Evolutionary conservation across 1,140 invertebrate species (phyloP).

Genomic region (Drosophila saltans): DNA sequence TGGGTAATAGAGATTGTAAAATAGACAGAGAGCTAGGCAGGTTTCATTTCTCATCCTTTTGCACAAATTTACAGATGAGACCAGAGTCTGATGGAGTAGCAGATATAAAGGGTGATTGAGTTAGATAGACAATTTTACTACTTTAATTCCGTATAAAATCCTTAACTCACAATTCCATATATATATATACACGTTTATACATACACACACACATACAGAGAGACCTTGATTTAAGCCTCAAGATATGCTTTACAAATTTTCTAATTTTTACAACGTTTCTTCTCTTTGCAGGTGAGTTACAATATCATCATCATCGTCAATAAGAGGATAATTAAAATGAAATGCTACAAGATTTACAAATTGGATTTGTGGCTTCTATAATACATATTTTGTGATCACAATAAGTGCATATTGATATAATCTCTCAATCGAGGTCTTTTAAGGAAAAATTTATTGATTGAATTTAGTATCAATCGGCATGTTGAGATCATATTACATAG

Average conservation of each 20-base stretch:
- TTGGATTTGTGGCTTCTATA: conserved; percentile 9
- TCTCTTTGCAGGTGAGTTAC: conserved; percentile 69
- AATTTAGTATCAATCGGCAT: too few relatives aligned
- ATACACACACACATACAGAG: not conserved
- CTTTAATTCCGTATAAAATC: conserved; percentile 38
- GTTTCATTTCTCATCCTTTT: conserved; percentile 39
- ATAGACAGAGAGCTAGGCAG: conserved; percentile 21
- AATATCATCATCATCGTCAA: not conserved
- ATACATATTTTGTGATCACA: not conserved
- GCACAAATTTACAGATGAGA: conserved; percentile 50
- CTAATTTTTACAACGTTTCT: conserved; percentile 17
- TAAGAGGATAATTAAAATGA: conserved; percentile 66
- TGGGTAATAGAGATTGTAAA: too few relatives aligned
- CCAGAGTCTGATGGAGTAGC: not conserved
- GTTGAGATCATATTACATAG: too few relatives aligned
- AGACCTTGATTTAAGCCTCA: not conserved
- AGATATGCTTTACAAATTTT: conserved; percentile 25
- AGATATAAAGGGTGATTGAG: too few relatives aligned
- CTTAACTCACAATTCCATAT: not conserved
- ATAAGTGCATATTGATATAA: not conserved
- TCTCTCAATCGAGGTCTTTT: too few relatives aligned
- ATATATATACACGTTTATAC: not conserved
- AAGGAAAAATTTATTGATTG: too few relatives aligned
- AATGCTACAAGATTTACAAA: conserved; percentile 55
- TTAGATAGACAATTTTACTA: conserved; percentile 42